Percentiles rank a stretch among this genome's conserved stretches.
Conservation (phyloP, 2,113 vertebrate species). For the Leptobrachium leishanense region DNA sequence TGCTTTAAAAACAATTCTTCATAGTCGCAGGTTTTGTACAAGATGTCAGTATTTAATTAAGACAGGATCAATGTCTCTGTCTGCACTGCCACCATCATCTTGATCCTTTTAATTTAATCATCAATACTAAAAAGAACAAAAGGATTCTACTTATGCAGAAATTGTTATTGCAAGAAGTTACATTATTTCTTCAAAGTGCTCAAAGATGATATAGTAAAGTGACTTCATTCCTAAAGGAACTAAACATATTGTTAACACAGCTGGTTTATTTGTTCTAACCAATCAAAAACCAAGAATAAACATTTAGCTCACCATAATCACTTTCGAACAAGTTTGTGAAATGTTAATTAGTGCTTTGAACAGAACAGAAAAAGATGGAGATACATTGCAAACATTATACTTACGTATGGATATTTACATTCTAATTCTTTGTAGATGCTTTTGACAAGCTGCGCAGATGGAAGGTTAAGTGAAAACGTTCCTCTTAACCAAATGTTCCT, state of each 20-base stretch:
- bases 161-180: neutral
- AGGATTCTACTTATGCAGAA: neutral
- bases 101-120: neutral
- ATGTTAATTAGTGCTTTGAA: neutral
- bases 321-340: neutral
- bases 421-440: constrained; percentile 30
- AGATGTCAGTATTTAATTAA: neutral
- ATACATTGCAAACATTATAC: neutral
- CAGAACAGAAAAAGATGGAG: neutral
- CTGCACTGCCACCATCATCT: neutral
- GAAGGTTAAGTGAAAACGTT: constrained; percentile 48
- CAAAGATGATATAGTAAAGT: neutral
- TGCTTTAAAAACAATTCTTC: neutral
- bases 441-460: constrained; percentile 41
- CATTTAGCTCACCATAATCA: neutral
- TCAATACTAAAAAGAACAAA: neutral
- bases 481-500: constrained; percentile 48
- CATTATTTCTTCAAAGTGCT: no score
- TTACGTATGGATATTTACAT: neutral
- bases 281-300: neutral
- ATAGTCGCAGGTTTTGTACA: neutral
- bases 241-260: neutral
- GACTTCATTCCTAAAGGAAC: neutral
- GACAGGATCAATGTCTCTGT: neutral
- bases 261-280: no score